Evolutionary conservation across 1,140 invertebrate species (phyloP).

Genomic region (Cheumatopsyche charites): DNA sequence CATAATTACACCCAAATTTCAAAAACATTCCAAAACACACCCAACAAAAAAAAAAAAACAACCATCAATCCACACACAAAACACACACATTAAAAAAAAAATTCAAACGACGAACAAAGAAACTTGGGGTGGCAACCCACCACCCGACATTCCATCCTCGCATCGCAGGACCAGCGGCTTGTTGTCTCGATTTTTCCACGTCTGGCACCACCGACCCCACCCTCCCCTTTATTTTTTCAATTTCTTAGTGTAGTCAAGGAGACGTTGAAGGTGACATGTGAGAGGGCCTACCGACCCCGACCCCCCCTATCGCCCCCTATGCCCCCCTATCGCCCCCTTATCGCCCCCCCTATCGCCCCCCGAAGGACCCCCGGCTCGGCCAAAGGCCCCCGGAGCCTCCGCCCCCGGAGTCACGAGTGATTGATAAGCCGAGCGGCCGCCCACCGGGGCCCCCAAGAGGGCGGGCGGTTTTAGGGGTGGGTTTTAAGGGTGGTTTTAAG

Average conservation of each 20-base stretch:
- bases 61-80: too few species aligned
- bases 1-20: too few species aligned
- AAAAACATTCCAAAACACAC: too few species aligned
- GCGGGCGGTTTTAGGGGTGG: not conserved
- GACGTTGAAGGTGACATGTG: slow-evolving; percentile 44
- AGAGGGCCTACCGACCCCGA: slow-evolving; percentile 7
- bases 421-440: slow-evolving; percentile 45
- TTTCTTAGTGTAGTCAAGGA: slow-evolving; percentile 46
- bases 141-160: not conserved
- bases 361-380: slow-evolving; percentile 20
- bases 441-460: not conserved
- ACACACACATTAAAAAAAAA: not conserved
- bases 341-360: not conserved
- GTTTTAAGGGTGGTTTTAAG: not conserved
- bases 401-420: slow-evolving; percentile 39
- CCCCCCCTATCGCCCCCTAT: not conserved
- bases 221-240: slow-evolving; percentile 41
- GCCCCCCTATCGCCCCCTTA: not conserved
- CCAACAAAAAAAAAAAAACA: too few species aligned
- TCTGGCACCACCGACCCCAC: not conserved
- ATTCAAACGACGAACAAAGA: not conserved
- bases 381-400: slow-evolving; percentile 18
- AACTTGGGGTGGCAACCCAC: not conserved
- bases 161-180: slow-evolving; percentile 16
- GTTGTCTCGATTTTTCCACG: slow-evolving; percentile 26